phyloP scores from a whole-genome alignment of 2,888 invertebrate genomes.

The Drosophila mulleri region DNA sequence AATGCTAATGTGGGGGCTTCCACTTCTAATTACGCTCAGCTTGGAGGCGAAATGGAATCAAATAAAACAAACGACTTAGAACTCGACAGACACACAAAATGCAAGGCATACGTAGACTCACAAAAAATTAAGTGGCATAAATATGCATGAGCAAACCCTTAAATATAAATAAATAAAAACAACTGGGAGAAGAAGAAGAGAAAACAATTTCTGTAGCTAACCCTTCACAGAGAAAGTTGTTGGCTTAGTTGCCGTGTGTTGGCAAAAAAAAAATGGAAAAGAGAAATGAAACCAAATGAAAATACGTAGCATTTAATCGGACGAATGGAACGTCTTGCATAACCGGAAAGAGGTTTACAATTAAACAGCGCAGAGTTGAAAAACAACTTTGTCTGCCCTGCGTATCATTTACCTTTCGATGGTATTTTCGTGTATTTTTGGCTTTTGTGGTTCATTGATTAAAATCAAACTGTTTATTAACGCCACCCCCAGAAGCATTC shows the following conservation, averaged over 20 bases:
- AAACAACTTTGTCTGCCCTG: conserved; percentile 47
- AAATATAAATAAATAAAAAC: conserved; percentile 31
- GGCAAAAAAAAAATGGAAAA: conserved; percentile 49
- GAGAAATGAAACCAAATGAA: neutral
- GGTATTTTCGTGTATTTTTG: conserved; percentile 69
- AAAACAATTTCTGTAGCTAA: conserved; percentile 35
- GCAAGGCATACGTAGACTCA: conserved; percentile 47
- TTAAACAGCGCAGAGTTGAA: conserved; percentile 46
- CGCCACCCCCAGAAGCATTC: conserved; percentile 43
- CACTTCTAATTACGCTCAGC: conserved; percentile 64
- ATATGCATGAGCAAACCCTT: conserved; percentile 76
- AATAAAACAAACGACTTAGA: conserved; percentile 33
- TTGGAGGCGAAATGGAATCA: conserved; percentile 41
- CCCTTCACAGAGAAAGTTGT: conserved; percentile 55
- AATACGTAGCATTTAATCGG: conserved; percentile 65
- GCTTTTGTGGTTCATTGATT: conserved; percentile 80
- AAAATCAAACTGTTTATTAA: conserved; percentile 79
- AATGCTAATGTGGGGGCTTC: conserved; percentile 24
- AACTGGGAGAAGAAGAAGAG: conserved; percentile 7
- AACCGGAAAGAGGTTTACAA: conserved; percentile 69
- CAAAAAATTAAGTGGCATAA: conserved; percentile 78
- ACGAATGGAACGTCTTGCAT: conserved; percentile 18
- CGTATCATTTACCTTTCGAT: conserved; percentile 47
- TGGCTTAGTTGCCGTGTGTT: conserved; percentile 71
- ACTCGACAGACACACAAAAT: conserved; percentile 37